phyloP scores from a whole-genome alignment of 2,797 vertebrate genomes.

The Columba guinea region DNA sequence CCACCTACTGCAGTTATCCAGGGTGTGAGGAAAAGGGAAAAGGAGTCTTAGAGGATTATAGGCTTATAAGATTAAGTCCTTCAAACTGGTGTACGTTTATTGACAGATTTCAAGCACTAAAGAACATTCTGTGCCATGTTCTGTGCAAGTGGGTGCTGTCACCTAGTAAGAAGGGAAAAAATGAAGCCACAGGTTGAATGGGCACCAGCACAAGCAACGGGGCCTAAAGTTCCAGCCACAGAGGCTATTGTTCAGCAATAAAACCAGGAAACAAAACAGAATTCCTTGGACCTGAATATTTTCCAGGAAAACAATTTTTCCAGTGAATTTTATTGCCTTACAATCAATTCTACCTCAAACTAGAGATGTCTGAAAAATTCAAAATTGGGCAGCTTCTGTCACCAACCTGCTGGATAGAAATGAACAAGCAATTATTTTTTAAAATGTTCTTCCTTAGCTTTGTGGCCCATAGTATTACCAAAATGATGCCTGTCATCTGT shows the following conservation, averaged over 20 bases:
- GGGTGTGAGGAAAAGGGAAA: not conserved
- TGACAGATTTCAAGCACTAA: not conserved
- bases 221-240: not conserved
- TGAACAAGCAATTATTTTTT: not conserved
- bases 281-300: not conserved
- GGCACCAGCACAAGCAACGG: rapidly evolving
- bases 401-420: not conserved
- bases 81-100: not conserved
- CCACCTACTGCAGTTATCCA: not conserved
- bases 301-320: not conserved
- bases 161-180: not conserved
- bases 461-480: rapidly evolving
- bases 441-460: not conserved
- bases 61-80: not conserved
- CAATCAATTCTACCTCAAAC: not conserved
- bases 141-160: not conserved
- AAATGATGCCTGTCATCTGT: not conserved
- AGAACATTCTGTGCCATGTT: not conserved
- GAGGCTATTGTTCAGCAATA: not conserved
- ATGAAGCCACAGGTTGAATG: not conserved
- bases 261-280: not conserved
- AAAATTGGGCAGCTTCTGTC: not conserved
- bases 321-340: not conserved
- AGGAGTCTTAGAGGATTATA: not conserved
- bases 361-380: not conserved